phyloP scores from a whole-genome alignment of 2,797 vertebrate species.

The Sebastiscus albofasciatus region DNA sequence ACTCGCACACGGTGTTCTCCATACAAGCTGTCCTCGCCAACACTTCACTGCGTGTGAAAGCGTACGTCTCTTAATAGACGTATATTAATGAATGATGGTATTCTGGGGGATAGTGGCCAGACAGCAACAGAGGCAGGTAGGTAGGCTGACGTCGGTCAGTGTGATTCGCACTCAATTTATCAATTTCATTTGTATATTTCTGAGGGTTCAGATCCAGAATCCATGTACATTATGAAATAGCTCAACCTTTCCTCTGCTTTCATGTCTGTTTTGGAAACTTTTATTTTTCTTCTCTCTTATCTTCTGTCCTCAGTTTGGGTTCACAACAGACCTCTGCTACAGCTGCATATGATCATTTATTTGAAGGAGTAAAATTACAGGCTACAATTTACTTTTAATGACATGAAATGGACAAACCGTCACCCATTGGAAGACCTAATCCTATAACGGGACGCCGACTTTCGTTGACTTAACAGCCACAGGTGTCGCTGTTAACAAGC shows the following conservation, averaged over 20 bases:
- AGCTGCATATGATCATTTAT: neutral
- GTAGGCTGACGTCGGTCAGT: neutral
- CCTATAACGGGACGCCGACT: no score
- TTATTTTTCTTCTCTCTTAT: neutral
- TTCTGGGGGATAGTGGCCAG: neutral
- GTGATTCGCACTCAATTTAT: neutral
- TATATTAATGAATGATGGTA: neutral
- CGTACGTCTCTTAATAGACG: neutral
- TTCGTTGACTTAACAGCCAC: no score
- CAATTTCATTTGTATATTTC: neutral
- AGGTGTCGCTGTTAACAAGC: no score
- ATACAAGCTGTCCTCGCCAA: neutral
- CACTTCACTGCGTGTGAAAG: neutral
- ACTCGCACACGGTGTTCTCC: slow-evolving; percentile 28
- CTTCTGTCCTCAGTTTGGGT: neutral
- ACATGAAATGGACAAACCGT: neutral
- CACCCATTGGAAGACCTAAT: neutral
- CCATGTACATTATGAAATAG: neutral
- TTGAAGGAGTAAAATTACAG: neutral
- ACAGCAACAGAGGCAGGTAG: neutral
- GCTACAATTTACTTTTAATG: neutral
- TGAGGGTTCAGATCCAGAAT: neutral
- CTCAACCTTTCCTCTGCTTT: slow-evolving; percentile 4
- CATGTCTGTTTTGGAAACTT: neutral
- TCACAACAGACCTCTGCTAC: neutral